Evolutionary conservation across 2,797 vertebrate genomes (phyloP).

Genomic region (Poecilia wingei): DNA sequence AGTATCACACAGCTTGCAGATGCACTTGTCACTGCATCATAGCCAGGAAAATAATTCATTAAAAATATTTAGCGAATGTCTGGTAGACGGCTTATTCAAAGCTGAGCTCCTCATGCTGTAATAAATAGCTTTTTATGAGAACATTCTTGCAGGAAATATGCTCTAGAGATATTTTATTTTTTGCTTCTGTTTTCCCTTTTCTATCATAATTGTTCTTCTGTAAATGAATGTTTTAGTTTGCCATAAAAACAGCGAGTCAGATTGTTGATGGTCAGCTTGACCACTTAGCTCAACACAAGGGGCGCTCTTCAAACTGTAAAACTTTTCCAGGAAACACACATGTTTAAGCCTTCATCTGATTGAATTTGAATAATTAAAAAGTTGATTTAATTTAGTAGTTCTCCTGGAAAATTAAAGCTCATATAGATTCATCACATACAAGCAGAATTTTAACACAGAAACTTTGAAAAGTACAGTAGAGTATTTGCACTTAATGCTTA

Average conservation of each 20-base stretch:
- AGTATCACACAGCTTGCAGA: conserved; percentile 17
- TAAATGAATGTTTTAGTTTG: conserved; percentile 28
- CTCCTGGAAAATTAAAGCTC: not conserved
- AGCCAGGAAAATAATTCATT: conserved; percentile 18
- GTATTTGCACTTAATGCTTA: not conserved
- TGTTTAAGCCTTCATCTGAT: conserved; percentile 13
- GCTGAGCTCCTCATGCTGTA: conserved; percentile 12
- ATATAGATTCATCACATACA: not conserved
- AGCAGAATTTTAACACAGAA: not conserved
- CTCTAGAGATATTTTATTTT: conserved; percentile 10
- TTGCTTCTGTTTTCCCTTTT: not conserved
- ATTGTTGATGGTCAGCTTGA: conserved; percentile 17
- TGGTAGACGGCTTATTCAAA: conserved; percentile 17
- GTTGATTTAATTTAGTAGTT: not conserved
- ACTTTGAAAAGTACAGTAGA: not conserved
- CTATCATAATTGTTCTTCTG: conserved; percentile 6
- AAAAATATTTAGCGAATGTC: conserved; percentile 24
- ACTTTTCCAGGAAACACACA: conserved; percentile 13
- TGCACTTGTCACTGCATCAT: conserved; percentile 26
- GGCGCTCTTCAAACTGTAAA: conserved; percentile 37
- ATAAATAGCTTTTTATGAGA: conserved; percentile 21
- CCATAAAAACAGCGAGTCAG: conserved; percentile 12
- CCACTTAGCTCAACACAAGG: conserved; percentile 28
- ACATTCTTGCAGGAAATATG: conserved; percentile 18
- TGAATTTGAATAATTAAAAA: not conserved